A percentile compares a stretch with the other conserved stretches of the same genome.
Evolutionary conservation across 2,113 vertebrate species (phyloP).

Genomic region (Cacatua alba): DNA sequence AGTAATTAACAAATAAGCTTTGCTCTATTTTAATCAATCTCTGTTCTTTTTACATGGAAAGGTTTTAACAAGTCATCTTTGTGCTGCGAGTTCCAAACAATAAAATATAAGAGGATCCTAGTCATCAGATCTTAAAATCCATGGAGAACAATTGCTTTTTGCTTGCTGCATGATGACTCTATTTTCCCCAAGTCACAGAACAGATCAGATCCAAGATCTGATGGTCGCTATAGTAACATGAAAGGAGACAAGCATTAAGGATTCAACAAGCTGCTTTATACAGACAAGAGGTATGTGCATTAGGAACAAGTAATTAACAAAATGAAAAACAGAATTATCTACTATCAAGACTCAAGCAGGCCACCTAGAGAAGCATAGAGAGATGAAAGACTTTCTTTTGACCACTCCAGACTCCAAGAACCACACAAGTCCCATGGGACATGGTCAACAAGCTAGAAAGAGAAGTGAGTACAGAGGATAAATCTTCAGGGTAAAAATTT

Average conservation of each 20-base stretch:
- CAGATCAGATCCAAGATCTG: neutral
- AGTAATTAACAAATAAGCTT: slow-evolving; percentile 55
- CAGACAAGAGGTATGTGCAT: neutral
- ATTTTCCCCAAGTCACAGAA: slow-evolving; percentile 22
- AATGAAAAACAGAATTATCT: neutral
- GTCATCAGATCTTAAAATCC: neutral
- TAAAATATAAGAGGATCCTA: neutral
- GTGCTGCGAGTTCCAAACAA: neutral
- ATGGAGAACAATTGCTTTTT: slow-evolving; percentile 10
- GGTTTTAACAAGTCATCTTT: slow-evolving; percentile 20
- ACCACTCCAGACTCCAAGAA: neutral
- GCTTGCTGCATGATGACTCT: neutral
- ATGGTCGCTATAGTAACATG: neutral
- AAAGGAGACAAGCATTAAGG: slow-evolving; percentile 27
- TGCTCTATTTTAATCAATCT: slow-evolving; percentile 40
- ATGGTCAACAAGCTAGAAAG: neutral
- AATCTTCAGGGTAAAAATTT: neutral
- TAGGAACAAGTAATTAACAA: neutral
- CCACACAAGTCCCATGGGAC: neutral
- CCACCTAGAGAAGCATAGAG: neutral
- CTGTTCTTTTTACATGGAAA: slow-evolving; percentile 23
- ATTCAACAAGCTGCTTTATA: slow-evolving; percentile 21
- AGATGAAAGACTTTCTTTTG: neutral
- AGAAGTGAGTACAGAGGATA: neutral
- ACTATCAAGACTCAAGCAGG: neutral